Evolutionary conservation across 2,797 vertebrate genomes (phyloP).

Genomic region (Ctenosaura bakeri): DNA sequence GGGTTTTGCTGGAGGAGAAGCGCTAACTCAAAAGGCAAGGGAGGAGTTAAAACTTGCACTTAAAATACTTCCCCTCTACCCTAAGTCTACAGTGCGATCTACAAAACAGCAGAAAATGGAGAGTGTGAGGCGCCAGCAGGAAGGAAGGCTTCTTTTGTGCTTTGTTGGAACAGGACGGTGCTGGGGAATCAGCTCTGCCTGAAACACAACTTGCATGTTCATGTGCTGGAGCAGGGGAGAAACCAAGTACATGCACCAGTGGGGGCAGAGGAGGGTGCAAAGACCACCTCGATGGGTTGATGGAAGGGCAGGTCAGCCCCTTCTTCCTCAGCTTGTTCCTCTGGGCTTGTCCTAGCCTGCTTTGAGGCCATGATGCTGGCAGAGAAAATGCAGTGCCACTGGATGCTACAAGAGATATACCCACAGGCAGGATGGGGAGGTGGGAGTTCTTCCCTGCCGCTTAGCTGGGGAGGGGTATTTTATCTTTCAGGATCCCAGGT

Average conservation of each 20-base stretch:
- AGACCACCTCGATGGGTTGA: background rate
- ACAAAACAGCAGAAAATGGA: slow-evolving; percentile 61
- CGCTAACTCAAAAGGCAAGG: slow-evolving; percentile 64
- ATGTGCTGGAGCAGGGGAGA: too few species aligned
- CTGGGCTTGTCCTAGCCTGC: background rate
- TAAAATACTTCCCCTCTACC: slow-evolving; percentile 72
- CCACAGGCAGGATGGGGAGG: background rate
- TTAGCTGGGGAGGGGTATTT: background rate
- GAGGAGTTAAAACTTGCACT: slow-evolving; percentile 74
- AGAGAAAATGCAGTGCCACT: background rate
- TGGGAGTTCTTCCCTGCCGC: background rate
- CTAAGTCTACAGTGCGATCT: slow-evolving; percentile 56
- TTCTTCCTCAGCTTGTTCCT: background rate
- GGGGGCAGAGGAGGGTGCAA: too few species aligned
- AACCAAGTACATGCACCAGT: background rate
- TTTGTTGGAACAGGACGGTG: slow-evolving; percentile 60
- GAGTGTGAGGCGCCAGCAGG: slow-evolving; percentile 52
- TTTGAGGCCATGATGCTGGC: background rate
- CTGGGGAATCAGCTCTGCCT: background rate
- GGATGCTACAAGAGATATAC: background rate
- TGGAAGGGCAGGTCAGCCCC: background rate
- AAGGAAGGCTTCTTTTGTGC: slow-evolving; percentile 66
- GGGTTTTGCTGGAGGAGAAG: slow-evolving; percentile 51
- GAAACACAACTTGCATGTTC: background rate
- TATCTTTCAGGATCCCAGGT: background rate